Evolutionary conservation across 2,113 vertebrate species (phyloP).

Genomic region (Tyrannus savana): DNA sequence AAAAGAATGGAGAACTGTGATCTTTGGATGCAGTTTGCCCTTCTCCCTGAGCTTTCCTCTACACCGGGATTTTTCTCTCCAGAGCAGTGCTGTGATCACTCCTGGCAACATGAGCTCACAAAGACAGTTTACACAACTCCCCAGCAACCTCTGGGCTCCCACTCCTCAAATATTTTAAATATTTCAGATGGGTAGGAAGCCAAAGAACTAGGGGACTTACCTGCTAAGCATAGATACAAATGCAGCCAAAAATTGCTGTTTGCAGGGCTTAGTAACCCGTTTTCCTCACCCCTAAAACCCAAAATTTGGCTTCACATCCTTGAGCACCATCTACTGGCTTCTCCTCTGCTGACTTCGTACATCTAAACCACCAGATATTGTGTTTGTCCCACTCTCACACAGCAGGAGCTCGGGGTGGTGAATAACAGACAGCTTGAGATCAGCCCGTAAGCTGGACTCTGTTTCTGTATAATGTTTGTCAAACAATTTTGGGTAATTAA

Average conservation of each 20-base stretch:
- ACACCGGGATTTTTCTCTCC: background rate
- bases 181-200: background rate
- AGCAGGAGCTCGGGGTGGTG: background rate
- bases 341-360: background rate
- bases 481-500: slow-evolving; percentile 47
- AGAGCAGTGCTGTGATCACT: background rate
- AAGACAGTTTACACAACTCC: background rate
- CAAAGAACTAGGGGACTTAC: background rate
- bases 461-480: slow-evolving; percentile 30
- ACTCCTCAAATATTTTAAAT: background rate
- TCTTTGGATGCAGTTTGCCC: background rate
- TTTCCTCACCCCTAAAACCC: background rate
- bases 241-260: background rate
- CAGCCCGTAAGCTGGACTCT: background rate
- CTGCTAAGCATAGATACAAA: background rate
- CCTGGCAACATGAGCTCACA: background rate
- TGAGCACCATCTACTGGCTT: slow-evolving; percentile 60
- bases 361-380: background rate
- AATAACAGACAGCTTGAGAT: slow-evolving; percentile 30
- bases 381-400: background rate
- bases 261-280: background rate
- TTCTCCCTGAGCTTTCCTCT: background rate
- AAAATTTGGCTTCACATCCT: slow-evolving; percentile 7
- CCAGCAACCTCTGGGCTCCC: background rate
- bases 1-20: background rate